Evolutionary conservation across 2,888 invertebrate genomes (phyloP), one percentile per base, ranked within the genome.

Genomic region (Andrena bucephala): DNA sequence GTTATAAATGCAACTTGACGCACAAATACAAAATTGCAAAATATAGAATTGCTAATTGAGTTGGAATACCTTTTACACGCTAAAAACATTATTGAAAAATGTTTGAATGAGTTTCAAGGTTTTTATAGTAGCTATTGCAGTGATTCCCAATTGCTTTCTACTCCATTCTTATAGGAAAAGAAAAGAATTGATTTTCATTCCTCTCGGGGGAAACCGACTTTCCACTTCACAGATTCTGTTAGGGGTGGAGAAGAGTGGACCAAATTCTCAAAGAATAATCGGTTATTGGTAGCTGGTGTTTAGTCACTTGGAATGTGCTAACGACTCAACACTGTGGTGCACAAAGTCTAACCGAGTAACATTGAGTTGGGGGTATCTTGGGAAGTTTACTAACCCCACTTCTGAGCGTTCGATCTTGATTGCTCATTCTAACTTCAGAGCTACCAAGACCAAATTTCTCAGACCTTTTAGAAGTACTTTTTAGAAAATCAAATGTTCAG

Each of bases 251-350:
- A 8, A 27, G 48, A 48, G 24, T 50, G 16, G n/a, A 29, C 7
- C n/a, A n/a, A 48, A 50, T n/a, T n/a, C 42, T 48, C 65, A n/a
- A 48, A 8, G 24, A 42, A 48, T 65, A 65, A 65, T 65, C 48
- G 42, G 48, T 48, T 65, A 42, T 65, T 42, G 27, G 16, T 16
- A 13, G 27, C n/a, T 48, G 42, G 24, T 8, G 65, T 65, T 65
- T 31, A n/a, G 7, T 27, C 42, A 13, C n/a, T 27, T 16, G 42
- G 27, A 65, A 7, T 65, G 24, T 8, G 48, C 24, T 20, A 20
- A 20, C 27, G 57, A 10, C 10, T 10, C 20, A 27, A 20, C 24
- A 8, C 48, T 5, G 65, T 42, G 65, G 42, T 16, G 42, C 42
- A 42, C 42, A 42, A 42, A 42, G 16, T 16, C 42, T 16, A 4